Conservation (phyloP, 2,113 vertebrate genomes). For the Onychorhynchus coronatus region DNA sequence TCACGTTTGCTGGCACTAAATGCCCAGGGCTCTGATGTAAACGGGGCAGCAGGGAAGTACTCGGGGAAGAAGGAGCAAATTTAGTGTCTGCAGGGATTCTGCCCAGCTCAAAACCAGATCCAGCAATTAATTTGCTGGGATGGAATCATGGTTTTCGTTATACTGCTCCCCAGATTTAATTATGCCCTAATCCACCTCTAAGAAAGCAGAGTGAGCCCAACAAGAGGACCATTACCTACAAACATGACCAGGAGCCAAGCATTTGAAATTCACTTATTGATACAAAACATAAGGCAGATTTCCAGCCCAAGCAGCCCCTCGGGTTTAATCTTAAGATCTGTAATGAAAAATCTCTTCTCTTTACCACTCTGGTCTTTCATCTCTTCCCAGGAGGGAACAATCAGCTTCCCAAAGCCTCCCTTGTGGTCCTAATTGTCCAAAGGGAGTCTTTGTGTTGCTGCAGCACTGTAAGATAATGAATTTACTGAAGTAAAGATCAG, state of each 20-base stretch:
- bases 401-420: slow-evolving; percentile 6
- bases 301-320: not conserved
- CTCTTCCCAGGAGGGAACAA: slow-evolving; percentile 53
- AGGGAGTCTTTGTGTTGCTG: slow-evolving; percentile 34
- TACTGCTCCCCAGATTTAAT: slow-evolving; percentile 60
- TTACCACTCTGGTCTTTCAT: slow-evolving; percentile 33
- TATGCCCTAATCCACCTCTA: slow-evolving; percentile 29
- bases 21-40: not conserved
- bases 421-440: slow-evolving; percentile 49
- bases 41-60: not conserved
- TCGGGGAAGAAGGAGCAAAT: not conserved
- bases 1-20: not conserved
- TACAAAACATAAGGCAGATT: not conserved
- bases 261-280: slow-evolving; percentile 3
- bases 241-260: not conserved
- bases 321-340: slow-evolving; percentile 29
- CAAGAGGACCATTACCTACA: slow-evolving; percentile 6
- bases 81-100: slow-evolving; percentile 36
- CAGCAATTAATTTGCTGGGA: slow-evolving; percentile 45
- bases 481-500: not conserved
- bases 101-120: slow-evolving; percentile 40
- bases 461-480: slow-evolving; percentile 43
- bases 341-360: slow-evolving; percentile 27
- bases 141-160: slow-evolving; percentile 39
- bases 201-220: not conserved